Evolutionary conservation across 2,113 vertebrate genomes (phyloP), one percentile per base, ranked within the genome.

Genomic region (Cervus canadensis): DNA sequence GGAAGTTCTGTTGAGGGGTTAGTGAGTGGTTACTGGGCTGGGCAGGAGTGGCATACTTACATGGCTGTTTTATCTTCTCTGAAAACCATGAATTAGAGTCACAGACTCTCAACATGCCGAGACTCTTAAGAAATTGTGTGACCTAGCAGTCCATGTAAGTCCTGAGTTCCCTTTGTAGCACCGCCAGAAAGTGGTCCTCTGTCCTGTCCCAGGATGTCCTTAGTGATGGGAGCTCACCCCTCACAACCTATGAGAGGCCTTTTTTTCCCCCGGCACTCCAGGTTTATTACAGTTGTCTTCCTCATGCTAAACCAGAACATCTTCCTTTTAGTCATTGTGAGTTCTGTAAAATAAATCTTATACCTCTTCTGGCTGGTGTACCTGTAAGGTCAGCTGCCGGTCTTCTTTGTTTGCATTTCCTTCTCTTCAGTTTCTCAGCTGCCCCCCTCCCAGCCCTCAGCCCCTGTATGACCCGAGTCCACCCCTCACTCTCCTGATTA

Each of bases 281-380:
- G 52, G 43, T 40, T 93, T 89, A 43, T 90, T 84, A 56, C 62
- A 76, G 30, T 54, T 67, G 6, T 60, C 36, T 88, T 97, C 74
- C 33, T 94, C 60, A 50, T 67, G 60, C 62, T 71, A 23, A 96
- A 45, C 33, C 83, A 45, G 79, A 60, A 19, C n/a, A 74, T 45
- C 87, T 96, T 87, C 10, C 54, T 81, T 57, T 76, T 50, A 54
- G 84, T 83, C n/a, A 33, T 43, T 71, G 45, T 57, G 54, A 79
- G 54, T 76, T 81, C 67, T 81, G 1, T 57, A 26, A 36, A 76
- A 16, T 85, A 76, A 81, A 54, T 60, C 30, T 12, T 45, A 33
- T 21, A 33, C 8, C 36, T 74, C 36, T 90, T 45, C 60, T 1
- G 1, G 23, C 3, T n/a, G 25, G 5, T 4, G 13, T 30, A 21